These are phyloP conservation scores for Lepidochrysops patricia DNA, from an alignment of 2,888 invertebrate species.

Conservation along the genomic window DNA sequence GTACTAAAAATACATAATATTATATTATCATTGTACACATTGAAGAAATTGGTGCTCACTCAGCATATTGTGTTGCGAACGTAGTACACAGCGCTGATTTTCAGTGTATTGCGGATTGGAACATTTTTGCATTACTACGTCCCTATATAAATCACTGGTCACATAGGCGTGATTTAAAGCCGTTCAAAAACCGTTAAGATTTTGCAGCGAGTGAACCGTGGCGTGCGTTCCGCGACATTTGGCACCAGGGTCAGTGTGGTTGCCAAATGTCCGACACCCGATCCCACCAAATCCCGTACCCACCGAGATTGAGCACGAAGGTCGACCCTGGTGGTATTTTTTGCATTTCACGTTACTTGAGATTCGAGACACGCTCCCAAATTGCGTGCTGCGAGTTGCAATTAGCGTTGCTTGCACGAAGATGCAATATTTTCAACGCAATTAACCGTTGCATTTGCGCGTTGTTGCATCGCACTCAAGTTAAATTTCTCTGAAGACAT, in stretches of 20 bases:
- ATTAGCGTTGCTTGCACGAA: not conserved
- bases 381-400: not conserved
- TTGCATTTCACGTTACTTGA: slow-evolving; percentile 30
- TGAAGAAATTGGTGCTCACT: too few species aligned
- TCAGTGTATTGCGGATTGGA: too few species aligned
- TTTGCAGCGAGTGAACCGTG: slow-evolving; percentile 43
- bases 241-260: slow-evolving; percentile 47
- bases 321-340: slow-evolving; percentile 61
- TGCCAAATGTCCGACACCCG: slow-evolving; percentile 63
- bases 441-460: not conserved
- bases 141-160: too few species aligned
- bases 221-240: slow-evolving; percentile 51
- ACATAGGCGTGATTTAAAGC: slow-evolving; percentile 21
- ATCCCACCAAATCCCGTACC: slow-evolving; percentile 39
- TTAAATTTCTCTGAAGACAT: too few species aligned
- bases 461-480: too few species aligned
- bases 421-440: not conserved
- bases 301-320: slow-evolving; percentile 65
- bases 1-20: too few species aligned
- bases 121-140: too few species aligned
- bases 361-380: slow-evolving; percentile 17
- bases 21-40: too few species aligned
- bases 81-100: too few species aligned
- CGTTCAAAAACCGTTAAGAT: slow-evolving; percentile 18
- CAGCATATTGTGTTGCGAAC: too few species aligned